Base-by-base conservation (phyloP, 2,797 vertebrate genomes). In the Selene dorsalis region DNA sequence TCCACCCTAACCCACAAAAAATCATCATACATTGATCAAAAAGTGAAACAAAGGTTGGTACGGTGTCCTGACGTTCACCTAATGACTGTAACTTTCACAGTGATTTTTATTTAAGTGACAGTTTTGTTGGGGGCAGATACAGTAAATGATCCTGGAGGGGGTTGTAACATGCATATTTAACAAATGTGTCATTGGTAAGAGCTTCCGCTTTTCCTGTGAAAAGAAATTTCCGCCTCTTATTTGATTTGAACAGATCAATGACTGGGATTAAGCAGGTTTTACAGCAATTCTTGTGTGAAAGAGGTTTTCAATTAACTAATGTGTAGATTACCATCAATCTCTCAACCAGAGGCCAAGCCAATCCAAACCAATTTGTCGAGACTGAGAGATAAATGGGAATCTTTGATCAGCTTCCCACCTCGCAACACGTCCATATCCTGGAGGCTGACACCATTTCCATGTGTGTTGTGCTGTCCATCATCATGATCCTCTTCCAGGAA, bases 261-360 rank as follows among this genome's bases (percentile, higher is more conserved):
- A 94, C 93, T 85, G 86, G 91, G 86, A 93, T 93, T 93, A 89
- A 88, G 84, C 86, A 92, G 89, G 92, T 94, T 95, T 94, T 88
- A 89, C 79, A 48, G 88, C 89, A 90, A 86, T 91, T 92, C 87
- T 90, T 87, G 88, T 74, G 73, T 88, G 93, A 94, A 94, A 95
- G 92, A 94, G 94, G 90, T 93, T 95, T 95, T 94, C 95, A 95
- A 95, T 96, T 95, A 96, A 94, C 93, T 95, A 95, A 96, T 95
- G 93, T 93, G 88, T 80, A 94, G 95, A 96, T 96, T 94, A 93
- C 84, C 90, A 95, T 96, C 95, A 93, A 93, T 95, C 94, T 93
- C 80, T 85, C 65, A 53, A 69, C 67, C 75, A 58, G 45, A 57
- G 65, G 83, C 78, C 83, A 58, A 75, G 84, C 79, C 66, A 50